phyloP scores from a whole-genome alignment of 1,140 invertebrate species.

The Tigriopus japonicus region DNA sequence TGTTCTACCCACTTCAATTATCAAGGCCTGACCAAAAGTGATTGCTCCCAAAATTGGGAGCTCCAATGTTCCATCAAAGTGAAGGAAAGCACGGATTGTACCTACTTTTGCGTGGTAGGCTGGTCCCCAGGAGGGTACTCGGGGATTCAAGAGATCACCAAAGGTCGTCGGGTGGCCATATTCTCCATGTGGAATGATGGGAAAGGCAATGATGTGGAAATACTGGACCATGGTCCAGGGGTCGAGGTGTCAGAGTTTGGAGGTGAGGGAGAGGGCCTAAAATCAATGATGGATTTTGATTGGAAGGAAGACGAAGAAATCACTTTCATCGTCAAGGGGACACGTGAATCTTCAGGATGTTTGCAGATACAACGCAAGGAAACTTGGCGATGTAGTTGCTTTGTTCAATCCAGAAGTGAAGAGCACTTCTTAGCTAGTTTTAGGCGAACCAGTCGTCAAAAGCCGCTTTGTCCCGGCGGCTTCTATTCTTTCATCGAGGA shows the following conservation, averaged over 20 bases:
- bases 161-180: not conserved
- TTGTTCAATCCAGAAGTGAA: not conserved
- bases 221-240: not conserved
- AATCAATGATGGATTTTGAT: not conserved
- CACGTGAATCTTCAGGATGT: not conserved
- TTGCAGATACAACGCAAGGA: too few relatives aligned
- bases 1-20: too few relatives aligned
- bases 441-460: not conserved
- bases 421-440: not conserved
- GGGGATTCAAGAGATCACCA: not conserved
- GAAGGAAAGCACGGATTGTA: slow-evolving; percentile 2
- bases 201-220: not conserved
- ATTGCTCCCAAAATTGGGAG: not conserved
- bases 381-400: not conserved
- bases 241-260: not conserved
- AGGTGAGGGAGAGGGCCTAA: not conserved
- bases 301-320: not conserved
- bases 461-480: not conserved
- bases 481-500: not conserved
- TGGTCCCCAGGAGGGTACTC: slow-evolving; percentile 13
- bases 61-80: slow-evolving; percentile 2
- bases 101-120: slow-evolving; percentile 14
- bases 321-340: not conserved
- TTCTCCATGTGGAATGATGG: not conserved
- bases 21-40: too few relatives aligned